phyloP scores from a whole-genome alignment of 1,140 invertebrate genomes.

The Galleria mellonella region DNA sequence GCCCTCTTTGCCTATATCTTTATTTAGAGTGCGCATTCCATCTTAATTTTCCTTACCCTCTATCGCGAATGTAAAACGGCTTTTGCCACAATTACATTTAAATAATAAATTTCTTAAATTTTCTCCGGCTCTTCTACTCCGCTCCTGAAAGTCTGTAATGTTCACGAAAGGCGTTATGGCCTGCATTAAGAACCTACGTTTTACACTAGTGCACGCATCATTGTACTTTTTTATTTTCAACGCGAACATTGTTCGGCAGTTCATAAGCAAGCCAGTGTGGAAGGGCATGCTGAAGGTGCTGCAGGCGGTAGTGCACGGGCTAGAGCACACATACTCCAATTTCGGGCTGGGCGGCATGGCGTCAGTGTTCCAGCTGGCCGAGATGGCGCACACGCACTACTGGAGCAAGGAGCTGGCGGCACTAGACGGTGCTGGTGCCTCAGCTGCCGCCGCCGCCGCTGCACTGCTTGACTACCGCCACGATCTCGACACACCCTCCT shows the following conservation, averaged over 20 bases:
- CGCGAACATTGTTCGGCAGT: slow-evolving; percentile 79
- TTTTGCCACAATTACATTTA: too few species aligned
- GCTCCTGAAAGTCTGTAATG: too few species aligned
- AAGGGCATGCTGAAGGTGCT: slow-evolving; percentile 97
- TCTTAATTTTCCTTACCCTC: too few species aligned
- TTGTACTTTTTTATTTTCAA: too few species aligned
- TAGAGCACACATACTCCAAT: slow-evolving; percentile 94
- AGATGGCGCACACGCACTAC: slow-evolving; percentile 99
- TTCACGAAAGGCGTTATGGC: too few species aligned
- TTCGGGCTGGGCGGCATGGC: slow-evolving; percentile 98
- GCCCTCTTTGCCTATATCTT: too few species aligned
- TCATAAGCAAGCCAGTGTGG: slow-evolving; percentile 91
- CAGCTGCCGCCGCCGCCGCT: slow-evolving; percentile 70
- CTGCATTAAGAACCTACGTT: too few species aligned
- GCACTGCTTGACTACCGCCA: slow-evolving; percentile 32
- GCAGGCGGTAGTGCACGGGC: slow-evolving; percentile 90
- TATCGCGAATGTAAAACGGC: too few species aligned
- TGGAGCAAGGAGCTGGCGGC: slow-evolving; percentile 91
- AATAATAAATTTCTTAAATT: too few species aligned
- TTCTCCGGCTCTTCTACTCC: too few species aligned
- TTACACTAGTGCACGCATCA: too few species aligned
- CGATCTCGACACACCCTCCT: slow-evolving; percentile 57
- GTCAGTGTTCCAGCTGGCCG: slow-evolving; percentile 95
- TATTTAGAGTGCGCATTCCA: too few species aligned
- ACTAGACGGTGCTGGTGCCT: slow-evolving; percentile 69